Evolutionary conservation across 2,888 invertebrate genomes (phyloP).

Genomic region (Euproctis similis): DNA sequence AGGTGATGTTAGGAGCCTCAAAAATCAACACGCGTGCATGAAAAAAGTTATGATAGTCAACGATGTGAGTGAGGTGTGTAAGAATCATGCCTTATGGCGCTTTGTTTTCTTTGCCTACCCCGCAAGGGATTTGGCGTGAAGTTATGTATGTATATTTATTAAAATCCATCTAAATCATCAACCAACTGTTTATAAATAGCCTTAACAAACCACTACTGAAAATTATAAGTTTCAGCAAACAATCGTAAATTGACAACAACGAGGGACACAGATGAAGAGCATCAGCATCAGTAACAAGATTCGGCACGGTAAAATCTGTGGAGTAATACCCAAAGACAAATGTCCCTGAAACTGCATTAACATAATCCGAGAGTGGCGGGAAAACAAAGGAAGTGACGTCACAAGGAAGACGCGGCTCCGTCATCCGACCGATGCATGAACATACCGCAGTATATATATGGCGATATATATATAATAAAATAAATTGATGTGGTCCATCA

Average conservation of each 20-base stretch:
- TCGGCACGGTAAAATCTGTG: slow-evolving; percentile 37
- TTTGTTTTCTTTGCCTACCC: too few relatives aligned
- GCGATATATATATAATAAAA: slow-evolving; percentile 33
- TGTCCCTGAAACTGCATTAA: slow-evolving; percentile 63
- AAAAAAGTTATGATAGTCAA: too few relatives aligned
- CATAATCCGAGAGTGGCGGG: slow-evolving; percentile 60
- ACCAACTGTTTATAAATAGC: too few relatives aligned
- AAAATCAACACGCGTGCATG: too few relatives aligned
- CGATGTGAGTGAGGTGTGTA: too few relatives aligned
- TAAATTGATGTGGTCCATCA: slow-evolving; percentile 45
- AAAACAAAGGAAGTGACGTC: slow-evolving; percentile 59
- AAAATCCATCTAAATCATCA: too few relatives aligned
- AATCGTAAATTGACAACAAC: slow-evolving; percentile 51
- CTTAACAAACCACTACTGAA: too few relatives aligned
- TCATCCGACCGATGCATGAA: slow-evolving; percentile 38
- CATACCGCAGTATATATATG: slow-evolving; percentile 23
- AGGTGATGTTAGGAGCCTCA: too few relatives aligned
- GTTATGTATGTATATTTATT: too few relatives aligned
- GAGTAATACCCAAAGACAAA: slow-evolving; percentile 63
- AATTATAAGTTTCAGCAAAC: slow-evolving; percentile 25
- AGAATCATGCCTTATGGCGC: too few relatives aligned
- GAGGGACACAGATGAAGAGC: slow-evolving; percentile 46
- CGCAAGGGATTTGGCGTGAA: too few relatives aligned
- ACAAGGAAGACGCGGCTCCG: slow-evolving; percentile 29
- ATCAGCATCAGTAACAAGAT: slow-evolving; percentile 57